A percentile compares a stretch with the other conserved stretches of the same genome.
These are phyloP conservation scores for Dermolepida albohirtum DNA, from an alignment of 2,888 invertebrate genomes.

Conservation along the genomic window DNA sequence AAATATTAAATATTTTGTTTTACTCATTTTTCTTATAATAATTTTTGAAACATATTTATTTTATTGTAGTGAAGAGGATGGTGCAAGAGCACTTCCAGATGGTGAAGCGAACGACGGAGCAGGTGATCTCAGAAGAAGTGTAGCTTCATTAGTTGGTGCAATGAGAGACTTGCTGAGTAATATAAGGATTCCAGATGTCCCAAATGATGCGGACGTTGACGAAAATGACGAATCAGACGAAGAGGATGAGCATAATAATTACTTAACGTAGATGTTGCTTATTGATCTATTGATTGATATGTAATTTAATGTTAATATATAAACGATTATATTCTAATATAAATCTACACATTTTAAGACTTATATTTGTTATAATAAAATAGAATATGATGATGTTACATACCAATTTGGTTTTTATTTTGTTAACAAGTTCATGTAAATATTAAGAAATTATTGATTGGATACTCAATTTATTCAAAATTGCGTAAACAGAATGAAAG, in stretches of 20 bases:
- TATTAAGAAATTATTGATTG: too few relatives aligned
- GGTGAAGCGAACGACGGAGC: conserved; percentile 60
- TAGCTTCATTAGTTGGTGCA: conserved; percentile 76
- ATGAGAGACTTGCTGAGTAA: conserved; percentile 79
- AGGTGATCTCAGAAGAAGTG: conserved; percentile 72
- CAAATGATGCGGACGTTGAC: conserved; percentile 67
- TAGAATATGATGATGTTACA: conserved; percentile 13
- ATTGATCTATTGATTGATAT: conserved; percentile 27
- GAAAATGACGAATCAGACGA: conserved; percentile 67
- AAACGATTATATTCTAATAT: conserved; percentile 37
- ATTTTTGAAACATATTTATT: conserved; percentile 5
- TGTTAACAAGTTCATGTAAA: too few relatives aligned
- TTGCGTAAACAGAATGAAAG: too few relatives aligned
- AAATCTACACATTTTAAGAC: conserved; percentile 38
- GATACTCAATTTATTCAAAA: too few relatives aligned
- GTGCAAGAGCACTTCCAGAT: conserved; percentile 52
- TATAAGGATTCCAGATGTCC: conserved; percentile 71
- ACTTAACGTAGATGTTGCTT: conserved; percentile 56
- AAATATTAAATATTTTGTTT: background rate
- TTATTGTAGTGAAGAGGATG: conserved; percentile 50
- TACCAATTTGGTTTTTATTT: background rate
- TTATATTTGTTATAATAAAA: conserved; percentile 27
- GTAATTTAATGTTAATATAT: conserved; percentile 38
- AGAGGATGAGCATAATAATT: conserved; percentile 67
- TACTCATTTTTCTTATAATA: background rate